Evolutionary conservation across 2,113 vertebrate species (phyloP), one percentile per base, ranked within the genome.

Genomic region (Nerophis ophidion): DNA sequence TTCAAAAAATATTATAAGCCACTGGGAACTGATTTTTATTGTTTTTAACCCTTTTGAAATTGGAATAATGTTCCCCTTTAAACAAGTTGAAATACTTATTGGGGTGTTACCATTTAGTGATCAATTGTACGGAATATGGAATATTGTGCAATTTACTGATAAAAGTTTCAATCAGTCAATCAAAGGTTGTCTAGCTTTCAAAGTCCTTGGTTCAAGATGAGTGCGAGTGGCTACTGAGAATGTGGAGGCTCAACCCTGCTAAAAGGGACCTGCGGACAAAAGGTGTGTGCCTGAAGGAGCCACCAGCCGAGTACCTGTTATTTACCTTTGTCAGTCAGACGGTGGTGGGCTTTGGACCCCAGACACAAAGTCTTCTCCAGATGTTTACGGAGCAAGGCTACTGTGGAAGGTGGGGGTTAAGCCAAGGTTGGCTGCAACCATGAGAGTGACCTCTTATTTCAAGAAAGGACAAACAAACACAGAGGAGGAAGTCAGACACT

Each of bases 311-410:
- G 68, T 72, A 59, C 63, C 63, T 76, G 68, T 81, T 88, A 79
- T 74, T 86, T 87, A 87, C 81, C 71, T 85, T 81, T 83, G 80
- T 88, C 81, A 82, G 84, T 85, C 17, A 12, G 68, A 73, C 60
- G 71, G 72, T 68, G 71, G 54, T 19, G 60, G 67, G 70, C 74
- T 78, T 80, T 86, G 83, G 84, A 81, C 74, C 68, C 49, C 62
- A 70, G 74, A 79, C 80, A 58, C 57, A 61, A 46, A 19, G 75
- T 83, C 72, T 83, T 82, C 80, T 81, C 75, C 63, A 60, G 72
- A 65, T 68, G 54, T 89, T 91, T 89, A 88, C 82, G 71, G 84
- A 71, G 74, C 83, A 81, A 64, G 71, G 68, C 77, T 66, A 70
- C 78, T 68, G 79, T 79, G 71, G 62, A 76, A 81, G 78, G 74